Evolutionary conservation across 1,140 invertebrate genomes (phyloP).

Genomic region (Battus philenor): DNA sequence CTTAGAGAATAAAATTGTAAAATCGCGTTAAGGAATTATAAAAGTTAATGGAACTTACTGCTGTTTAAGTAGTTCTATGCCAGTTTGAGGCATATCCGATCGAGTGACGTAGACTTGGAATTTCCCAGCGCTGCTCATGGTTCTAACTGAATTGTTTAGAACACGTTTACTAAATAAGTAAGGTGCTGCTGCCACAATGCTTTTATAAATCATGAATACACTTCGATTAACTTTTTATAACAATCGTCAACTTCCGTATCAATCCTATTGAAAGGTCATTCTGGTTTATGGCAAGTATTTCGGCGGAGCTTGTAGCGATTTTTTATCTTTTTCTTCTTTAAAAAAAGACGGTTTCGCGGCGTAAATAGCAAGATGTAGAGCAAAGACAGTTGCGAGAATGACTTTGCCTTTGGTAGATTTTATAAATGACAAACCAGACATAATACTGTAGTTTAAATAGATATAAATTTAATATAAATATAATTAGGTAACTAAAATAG

Average conservation of each 20-base stretch:
- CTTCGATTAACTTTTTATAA: conserved; percentile 23
- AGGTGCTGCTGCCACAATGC: conserved; percentile 23
- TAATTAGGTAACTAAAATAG: no score
- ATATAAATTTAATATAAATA: not conserved
- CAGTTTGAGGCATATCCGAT: conserved; percentile 71
- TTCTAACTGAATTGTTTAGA: conserved; percentile 30
- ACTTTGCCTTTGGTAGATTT: conserved; percentile 62
- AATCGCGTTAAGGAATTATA: no score
- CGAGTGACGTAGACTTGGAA: conserved; percentile 71
- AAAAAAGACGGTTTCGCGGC: conserved; percentile 65
- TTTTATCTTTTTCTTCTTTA: conserved; percentile 38
- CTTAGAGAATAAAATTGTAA: no score
- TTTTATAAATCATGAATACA: conserved; percentile 59
- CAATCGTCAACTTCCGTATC: conserved; percentile 25
- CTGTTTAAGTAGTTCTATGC: conserved; percentile 70
- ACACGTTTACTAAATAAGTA: conserved; percentile 30
- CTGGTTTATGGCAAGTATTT: conserved; percentile 56
- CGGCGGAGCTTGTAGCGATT: conserved; percentile 36
- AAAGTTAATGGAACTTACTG: conserved; percentile 41
- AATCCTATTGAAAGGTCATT: conserved; percentile 24
- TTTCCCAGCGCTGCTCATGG: conserved; percentile 42
- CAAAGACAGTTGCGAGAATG: conserved; percentile 53
- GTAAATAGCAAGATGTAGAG: conserved; percentile 56
- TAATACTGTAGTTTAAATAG: conserved; percentile 15
- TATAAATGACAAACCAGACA: conserved; percentile 43